A percentile compares a stretch with the other conserved stretches of the same genome.
phyloP scores from a whole-genome alignment of 2,797 vertebrate genomes.

The Lithobates sylvaticus region DNA sequence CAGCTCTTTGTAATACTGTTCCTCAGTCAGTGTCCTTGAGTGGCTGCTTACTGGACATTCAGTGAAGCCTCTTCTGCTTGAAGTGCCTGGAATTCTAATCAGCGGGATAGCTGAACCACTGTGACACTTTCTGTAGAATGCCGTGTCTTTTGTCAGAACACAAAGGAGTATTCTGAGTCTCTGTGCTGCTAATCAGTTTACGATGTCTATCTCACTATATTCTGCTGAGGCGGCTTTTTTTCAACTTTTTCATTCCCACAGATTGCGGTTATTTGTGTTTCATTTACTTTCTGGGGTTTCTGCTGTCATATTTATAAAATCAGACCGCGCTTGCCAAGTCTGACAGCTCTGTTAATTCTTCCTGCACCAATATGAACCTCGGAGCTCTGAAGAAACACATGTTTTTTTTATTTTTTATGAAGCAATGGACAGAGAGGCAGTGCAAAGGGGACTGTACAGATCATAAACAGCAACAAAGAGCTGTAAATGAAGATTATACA shows the following conservation, averaged over 20 bases:
- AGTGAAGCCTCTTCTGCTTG: not conserved
- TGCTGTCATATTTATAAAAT: conserved; percentile 51
- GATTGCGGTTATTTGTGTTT: conserved; percentile 43
- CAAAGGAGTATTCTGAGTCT: conserved; percentile 46
- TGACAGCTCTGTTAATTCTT: conserved; percentile 35
- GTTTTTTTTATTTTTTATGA: not conserved
- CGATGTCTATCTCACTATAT: conserved; percentile 52
- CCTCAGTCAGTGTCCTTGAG: conserved; percentile 34
- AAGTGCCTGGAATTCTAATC: conserved; percentile 38
- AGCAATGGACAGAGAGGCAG: not conserved
- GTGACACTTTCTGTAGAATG: conserved; percentile 40
- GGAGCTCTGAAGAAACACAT: not conserved
- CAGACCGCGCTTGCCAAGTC: conserved; percentile 33
- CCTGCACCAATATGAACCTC: not conserved
- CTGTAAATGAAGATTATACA: not conserved
- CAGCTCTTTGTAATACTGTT: not conserved
- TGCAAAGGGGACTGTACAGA: too few species aligned
- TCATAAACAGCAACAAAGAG: not conserved
- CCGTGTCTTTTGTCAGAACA: conserved; percentile 36
- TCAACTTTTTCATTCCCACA: conserved; percentile 55
- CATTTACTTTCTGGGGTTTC: conserved; percentile 36
- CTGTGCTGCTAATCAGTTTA: conserved; percentile 44
- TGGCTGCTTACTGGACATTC: conserved; percentile 16
- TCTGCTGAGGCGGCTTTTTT: conserved; percentile 38
- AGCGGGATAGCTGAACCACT: conserved; percentile 41